Conservation (phyloP, 92 coral and sea anemone species). For the Epizoanthus ramosus region DNA sequence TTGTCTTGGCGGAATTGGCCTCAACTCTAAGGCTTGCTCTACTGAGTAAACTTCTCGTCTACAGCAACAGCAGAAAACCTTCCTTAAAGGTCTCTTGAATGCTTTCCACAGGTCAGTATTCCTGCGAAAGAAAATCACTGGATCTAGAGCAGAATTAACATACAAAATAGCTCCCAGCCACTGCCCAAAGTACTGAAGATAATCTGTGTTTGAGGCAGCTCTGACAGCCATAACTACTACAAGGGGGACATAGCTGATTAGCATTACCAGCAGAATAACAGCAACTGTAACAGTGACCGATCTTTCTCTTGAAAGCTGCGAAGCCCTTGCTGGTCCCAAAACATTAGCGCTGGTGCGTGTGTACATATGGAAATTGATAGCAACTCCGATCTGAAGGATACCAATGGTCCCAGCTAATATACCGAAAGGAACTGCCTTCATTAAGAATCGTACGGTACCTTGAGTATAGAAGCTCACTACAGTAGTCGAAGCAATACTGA, state of each 20-base stretch:
- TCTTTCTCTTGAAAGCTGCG: slow-evolving; percentile 29
- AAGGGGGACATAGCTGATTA: slow-evolving; percentile 32
- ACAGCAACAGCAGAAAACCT: no score
- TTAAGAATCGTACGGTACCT: slow-evolving; percentile 23
- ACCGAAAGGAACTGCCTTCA: slow-evolving; percentile 46
- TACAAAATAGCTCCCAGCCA: slow-evolving; percentile 46
- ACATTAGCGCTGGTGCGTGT: slow-evolving; percentile 6
- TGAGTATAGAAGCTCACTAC: slow-evolving; percentile 36
- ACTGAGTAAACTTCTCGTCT: no score
- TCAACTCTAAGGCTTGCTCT: no score
- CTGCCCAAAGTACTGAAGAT: slow-evolving; percentile 23
- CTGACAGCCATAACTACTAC: slow-evolving; percentile 45
- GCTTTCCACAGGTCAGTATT: no score
- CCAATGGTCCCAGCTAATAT: slow-evolving; percentile 26
- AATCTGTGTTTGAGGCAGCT: slow-evolving; percentile 37
- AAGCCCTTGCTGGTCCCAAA: slow-evolving; percentile 15
- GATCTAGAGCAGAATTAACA: slow-evolving; percentile 33
- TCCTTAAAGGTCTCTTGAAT: no score
- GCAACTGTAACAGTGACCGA: slow-evolving; percentile 20
- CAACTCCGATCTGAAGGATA: slow-evolving; percentile 38
- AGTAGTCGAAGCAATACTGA: slow-evolving; percentile 30
- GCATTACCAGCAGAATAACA: slow-evolving; percentile 11
- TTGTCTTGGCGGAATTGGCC: no score
- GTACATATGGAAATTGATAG: slow-evolving; percentile 19
- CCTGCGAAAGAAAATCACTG: slow-evolving; percentile 9